Conservation (phyloP, 2,113 vertebrate species). For the human region GRCh38 chr6:91476501-91477000, state of each 20-base stretch:
- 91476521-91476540: neutral
- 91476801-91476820: neutral
- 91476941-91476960: neutral
- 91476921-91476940: neutral
- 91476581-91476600: conserved; percentile 30
- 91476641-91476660: neutral
- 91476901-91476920: neutral
- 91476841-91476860: neutral
- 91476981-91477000: conserved; percentile 27
- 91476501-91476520: neutral
- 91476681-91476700: neutral
- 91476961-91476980: conserved; percentile 26
- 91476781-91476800: neutral
- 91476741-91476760: neutral
- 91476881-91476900: conserved; percentile 24
- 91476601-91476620: neutral
- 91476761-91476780: conserved; percentile 12
- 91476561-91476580: neutral
- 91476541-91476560: neutral
- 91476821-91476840: neutral
- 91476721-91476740: neutral
- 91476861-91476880: neutral
- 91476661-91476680: neutral
- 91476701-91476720: neutral
- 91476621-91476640: neutral